Evolutionary conservation across 2,888 invertebrate species (phyloP).

Genomic region (Aporophyla nigra): DNA sequence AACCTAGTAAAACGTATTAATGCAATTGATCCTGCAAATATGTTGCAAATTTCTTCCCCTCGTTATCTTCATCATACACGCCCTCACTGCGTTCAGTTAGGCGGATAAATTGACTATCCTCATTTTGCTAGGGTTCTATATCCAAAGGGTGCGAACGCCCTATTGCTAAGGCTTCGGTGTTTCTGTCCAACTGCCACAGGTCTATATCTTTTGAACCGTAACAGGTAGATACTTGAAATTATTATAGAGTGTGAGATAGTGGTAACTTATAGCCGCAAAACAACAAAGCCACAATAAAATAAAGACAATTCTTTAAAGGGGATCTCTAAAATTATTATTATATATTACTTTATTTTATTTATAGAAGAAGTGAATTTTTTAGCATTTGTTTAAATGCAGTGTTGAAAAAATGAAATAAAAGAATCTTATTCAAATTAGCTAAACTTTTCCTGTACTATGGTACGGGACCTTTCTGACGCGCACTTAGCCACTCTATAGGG

Average conservation of each 20-base stretch:
- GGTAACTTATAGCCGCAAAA: no score
- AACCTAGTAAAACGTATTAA: neutral
- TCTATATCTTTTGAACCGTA: neutral
- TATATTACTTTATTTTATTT: no score
- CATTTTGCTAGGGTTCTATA: neutral
- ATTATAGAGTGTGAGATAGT: neutral
- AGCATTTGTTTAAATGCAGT: no score
- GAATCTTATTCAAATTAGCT: no score
- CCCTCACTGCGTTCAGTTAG: neutral
- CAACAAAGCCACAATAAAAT: no score
- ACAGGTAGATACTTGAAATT: neutral
- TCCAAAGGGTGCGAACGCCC: neutral
- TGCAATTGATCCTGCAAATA: neutral
- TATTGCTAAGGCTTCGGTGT: neutral
- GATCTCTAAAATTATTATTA: no score
- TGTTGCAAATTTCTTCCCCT: neutral
- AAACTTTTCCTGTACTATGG: no score
- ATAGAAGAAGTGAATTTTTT: no score
- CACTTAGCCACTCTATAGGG: no score
- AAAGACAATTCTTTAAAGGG: no score
- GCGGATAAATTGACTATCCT: neutral
- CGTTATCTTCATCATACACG: slow-evolving; percentile 27
- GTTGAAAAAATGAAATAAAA: no score
- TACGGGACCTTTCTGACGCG: no score
- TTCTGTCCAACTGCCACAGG: neutral